Base-by-base conservation (phyloP, 2,797 vertebrate genomes). In the Sebastes minor region DNA sequence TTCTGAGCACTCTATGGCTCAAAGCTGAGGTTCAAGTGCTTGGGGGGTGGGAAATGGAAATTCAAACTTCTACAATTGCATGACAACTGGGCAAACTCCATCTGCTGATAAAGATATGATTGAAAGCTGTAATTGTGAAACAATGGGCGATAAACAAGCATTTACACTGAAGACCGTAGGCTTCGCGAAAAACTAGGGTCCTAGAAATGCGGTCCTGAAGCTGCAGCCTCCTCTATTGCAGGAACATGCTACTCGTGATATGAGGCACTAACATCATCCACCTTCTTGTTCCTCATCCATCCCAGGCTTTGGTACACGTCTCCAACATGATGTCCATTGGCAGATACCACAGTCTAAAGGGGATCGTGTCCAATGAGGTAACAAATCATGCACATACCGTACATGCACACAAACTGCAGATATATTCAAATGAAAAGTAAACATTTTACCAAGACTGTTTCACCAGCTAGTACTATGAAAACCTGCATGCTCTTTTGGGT, bases 291-390 rank as follows among this genome's bases (percentile, higher is more conserved):
- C n/a, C 1, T 8, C 5, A 0, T 78, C 52, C 64, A 2, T 68
- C 33, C 1, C 74, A 95, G 94, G 93, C 92, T 8, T 71, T 94
- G 78, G 87, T 94, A 53, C 89, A 92, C 0, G 67, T 94, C 32
- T 94, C 94, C 62, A 30, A 33, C 46, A 65, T 88, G 82, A 89
- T 94, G 88, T 94, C 92, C 83, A 85, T 25, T 2, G 86, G 91
- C 23, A 68, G 60, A 22, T 94, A 92, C 79, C 74, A 78, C 8
- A 77, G 72, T 57, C 78, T 94, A 8, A 84, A 61, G 14, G 91
- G 90, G n/a, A 38, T 91, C 0, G 67, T 93, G 70, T 94, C 94
- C 59, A 70, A 35, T 1, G 90, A 95, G 93, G 94, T 94, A 81
- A 81, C 25, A 20, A 2, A 8, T 61, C 12, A n/a, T 4, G 4